These are phyloP conservation scores for Catostomus latipinnis DNA, from an alignment of 2,797 vertebrate genomes.

Conservation along the genomic window DNA sequence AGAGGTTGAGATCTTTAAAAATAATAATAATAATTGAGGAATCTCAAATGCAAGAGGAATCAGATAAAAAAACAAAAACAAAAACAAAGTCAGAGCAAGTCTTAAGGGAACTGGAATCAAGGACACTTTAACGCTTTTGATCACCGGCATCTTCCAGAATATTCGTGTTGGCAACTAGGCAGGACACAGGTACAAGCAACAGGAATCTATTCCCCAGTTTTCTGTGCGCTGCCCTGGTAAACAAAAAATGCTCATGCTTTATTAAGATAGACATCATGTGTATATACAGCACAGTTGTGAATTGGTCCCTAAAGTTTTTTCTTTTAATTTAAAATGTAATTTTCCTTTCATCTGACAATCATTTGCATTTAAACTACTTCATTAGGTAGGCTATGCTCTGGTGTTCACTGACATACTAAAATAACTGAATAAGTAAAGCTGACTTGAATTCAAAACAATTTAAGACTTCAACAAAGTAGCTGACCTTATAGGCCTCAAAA, in stretches of 20 bases:
- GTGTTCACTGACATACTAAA: constrained; percentile 61
- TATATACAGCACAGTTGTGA: constrained; percentile 25
- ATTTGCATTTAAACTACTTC: constrained; percentile 71
- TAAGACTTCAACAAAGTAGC: constrained; percentile 28
- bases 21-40: constrained; percentile 58
- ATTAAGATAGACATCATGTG: constrained; percentile 27
- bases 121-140: constrained; percentile 65
- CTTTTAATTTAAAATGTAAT: constrained; percentile 62
- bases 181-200: constrained; percentile 40
- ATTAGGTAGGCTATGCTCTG: constrained; percentile 65
- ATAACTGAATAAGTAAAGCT: constrained; percentile 61
- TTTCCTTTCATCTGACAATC: constrained; percentile 57
- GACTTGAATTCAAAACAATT: constrained; percentile 58
- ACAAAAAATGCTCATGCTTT: constrained; percentile 5
- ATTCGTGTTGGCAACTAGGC: constrained; percentile 29
- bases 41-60: constrained; percentile 44
- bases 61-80: constrained; percentile 17
- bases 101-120: constrained; percentile 61
- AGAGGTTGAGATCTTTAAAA: constrained; percentile 28
- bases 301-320: constrained; percentile 46
- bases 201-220: background rate
- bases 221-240: background rate
- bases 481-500: constrained; percentile 35
- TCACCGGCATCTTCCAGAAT: constrained; percentile 56
- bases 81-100: constrained; percentile 36